Evolutionary conservation across 2,797 vertebrate species (phyloP), one percentile per base, ranked within the genome.

Genomic region (Oophaga sylvatica): DNA sequence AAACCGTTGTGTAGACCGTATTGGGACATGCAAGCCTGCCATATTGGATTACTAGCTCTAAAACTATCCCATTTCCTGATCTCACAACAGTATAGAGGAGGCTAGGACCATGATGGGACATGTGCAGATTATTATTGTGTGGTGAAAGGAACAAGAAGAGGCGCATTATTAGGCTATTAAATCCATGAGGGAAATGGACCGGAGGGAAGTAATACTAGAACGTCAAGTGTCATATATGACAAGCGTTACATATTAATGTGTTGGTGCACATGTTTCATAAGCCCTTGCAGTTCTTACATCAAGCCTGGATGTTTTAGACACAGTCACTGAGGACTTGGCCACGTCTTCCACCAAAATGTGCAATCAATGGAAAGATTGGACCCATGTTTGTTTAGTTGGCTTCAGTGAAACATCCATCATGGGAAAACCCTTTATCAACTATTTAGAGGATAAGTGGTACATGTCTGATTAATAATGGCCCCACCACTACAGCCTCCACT

Each of bases 11-110:
- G 12, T 45, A 80, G 16, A 62, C 17, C 4, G 5, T 31, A 26
- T 59, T 35, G 22, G 35, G 15, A 83, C 70, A 35, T 60, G 41
- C 57, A 45, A 29, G 83, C 71, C 45, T 63, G 59, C 60, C 1
- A n/a, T 16, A 65, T 85, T 71, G 65, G 65, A 65, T 78, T 77
- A 77, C 59, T 15, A 85, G 41, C 73, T 59, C 41, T 67, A 56
- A 85, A 53, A 31, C 71, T 85, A 53, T 65, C 4, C 17, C 11
- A 65, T 77, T 77, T 78, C 41, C 73, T 56, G 57, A 63, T 62
- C 9, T 59, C 31, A 84, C 56, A 10, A 20, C 20, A 60, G n/a
- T 73, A 16, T 41, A 76, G 79, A 20, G 45, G 60, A 15, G 41
- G 65, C 35, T 65, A 48, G 20, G 5, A 65, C 60, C 80, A n/a